Evolutionary conservation across 2,797 vertebrate species (phyloP).

Genomic region (Melanotaenia parkinsoni): DNA sequence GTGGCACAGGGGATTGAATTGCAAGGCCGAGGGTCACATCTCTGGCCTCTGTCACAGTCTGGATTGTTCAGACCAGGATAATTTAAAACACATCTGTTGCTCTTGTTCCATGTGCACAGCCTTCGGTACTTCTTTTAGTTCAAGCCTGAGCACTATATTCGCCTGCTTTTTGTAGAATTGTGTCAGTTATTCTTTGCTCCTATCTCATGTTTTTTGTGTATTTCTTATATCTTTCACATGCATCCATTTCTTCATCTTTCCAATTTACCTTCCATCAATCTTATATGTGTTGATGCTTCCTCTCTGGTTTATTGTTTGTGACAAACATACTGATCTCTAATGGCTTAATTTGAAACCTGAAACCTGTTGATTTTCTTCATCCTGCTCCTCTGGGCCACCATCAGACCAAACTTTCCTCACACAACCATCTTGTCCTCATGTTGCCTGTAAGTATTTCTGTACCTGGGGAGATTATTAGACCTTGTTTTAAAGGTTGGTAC

Average conservation of each 20-base stretch:
- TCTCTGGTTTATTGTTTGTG: background rate
- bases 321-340: constrained; percentile 12
- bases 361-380: constrained; percentile 9
- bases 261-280: background rate
- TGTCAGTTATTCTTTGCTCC: constrained; percentile 19
- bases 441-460: constrained; percentile 26
- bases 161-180: constrained; percentile 7
- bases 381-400: background rate
- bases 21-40: constrained; percentile 58
- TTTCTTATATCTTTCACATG: constrained; percentile 25
- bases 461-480: constrained; percentile 64
- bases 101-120: constrained; percentile 37
- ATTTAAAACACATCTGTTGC: constrained; percentile 76
- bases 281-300: background rate
- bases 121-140: constrained; percentile 22
- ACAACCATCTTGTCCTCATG: constrained; percentile 22
- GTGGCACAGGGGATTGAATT: constrained; percentile 58
- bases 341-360: constrained; percentile 13
- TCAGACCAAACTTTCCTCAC: constrained; percentile 8
- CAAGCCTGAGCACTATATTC: constrained; percentile 9
- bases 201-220: constrained; percentile 4
- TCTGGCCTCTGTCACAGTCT: constrained; percentile 46
- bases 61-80: constrained; percentile 62
- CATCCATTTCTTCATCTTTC: background rate
- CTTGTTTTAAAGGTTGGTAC: constrained; percentile 34